Percentiles rank a stretch among this genome's conserved stretches.
These are phyloP conservation scores for Stomatorhinus walkeri DNA, from an alignment of 2,797 vertebrate genomes.

Conservation along the genomic window DNA sequence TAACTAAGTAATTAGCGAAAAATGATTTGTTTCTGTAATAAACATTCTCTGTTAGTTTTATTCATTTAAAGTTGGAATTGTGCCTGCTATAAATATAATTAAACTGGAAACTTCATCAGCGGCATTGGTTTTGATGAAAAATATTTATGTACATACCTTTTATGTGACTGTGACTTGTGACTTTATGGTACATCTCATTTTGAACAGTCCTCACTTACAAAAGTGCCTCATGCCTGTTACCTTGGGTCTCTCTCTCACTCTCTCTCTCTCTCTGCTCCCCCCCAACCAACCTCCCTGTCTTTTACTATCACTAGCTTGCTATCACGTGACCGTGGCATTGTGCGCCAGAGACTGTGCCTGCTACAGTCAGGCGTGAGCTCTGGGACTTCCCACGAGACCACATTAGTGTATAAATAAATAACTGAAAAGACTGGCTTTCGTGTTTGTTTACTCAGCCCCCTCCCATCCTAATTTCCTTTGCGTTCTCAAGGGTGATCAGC, in stretches of 20 bases:
- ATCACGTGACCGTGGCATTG: not conserved
- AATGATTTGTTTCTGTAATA: not conserved
- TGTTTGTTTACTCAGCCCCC: constrained; percentile 37
- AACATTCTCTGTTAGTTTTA: not conserved
- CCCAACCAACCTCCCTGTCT: constrained; percentile 28
- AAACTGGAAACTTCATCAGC: not conserved
- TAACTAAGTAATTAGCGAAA: not conserved
- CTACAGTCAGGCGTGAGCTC: not conserved
- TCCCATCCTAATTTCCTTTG: constrained; percentile 30
- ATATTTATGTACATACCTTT: constrained; percentile 45
- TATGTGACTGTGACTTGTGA: constrained; percentile 26
- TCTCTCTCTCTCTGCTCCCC: constrained; percentile 9
- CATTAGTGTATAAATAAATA: constrained; percentile 39
- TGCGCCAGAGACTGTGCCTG: not conserved
- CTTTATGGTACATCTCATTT: constrained; percentile 28
- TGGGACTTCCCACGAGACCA: constrained; percentile 29
- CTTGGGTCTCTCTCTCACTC: not conserved
- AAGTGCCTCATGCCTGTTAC: constrained; percentile 12
- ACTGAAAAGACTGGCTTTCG: constrained; percentile 25
- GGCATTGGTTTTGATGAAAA: not conserved
- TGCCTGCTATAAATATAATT: not conserved
- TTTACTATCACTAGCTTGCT: constrained; percentile 26
- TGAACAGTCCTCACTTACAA: constrained; percentile 41
- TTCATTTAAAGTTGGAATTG: not conserved
- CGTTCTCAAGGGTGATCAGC: not conserved